Conservation (phyloP, 2,113 vertebrate species). For the Baryphthengus martii region DNA sequence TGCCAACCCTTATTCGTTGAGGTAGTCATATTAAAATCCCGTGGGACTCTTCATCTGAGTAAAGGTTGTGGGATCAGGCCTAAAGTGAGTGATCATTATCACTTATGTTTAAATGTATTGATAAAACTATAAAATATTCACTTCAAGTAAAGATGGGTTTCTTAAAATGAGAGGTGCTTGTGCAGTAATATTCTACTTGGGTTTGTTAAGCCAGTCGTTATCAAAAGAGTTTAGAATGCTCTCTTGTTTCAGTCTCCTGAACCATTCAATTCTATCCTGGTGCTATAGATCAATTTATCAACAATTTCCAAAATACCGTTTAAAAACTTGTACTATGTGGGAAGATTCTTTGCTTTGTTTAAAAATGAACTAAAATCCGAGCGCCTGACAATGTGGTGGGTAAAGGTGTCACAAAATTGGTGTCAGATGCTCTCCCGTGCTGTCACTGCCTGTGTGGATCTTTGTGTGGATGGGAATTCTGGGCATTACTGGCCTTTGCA, state of each 20-base stretch:
- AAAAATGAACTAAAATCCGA: background rate
- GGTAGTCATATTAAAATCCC: slow-evolving; percentile 30
- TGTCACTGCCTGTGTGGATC: rapidly evolving
- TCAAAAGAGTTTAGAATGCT: background rate
- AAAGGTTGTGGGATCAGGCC: slow-evolving; percentile 52
- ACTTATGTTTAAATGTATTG: slow-evolving; percentile 52
- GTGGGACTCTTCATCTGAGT: background rate
- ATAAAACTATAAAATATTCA: slow-evolving; percentile 37
- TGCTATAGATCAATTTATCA: background rate
- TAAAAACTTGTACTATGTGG: background rate
- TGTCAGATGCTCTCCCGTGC: background rate
- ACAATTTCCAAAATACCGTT: background rate
- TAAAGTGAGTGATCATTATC: slow-evolving; percentile 44
- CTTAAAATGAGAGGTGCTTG: background rate
- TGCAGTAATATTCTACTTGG: background rate
- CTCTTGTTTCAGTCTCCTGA: background rate
- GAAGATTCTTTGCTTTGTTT: background rate
- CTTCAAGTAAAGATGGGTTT: background rate
- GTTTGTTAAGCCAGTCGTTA: background rate
- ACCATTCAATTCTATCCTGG: background rate
- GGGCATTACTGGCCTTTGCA: background rate
- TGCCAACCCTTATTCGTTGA: background rate
- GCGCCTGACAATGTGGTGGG: background rate
- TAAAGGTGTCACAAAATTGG: background rate
- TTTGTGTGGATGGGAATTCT: rapidly evolving